A percentile compares a stretch with the other conserved stretches of the same genome.
phyloP scores from a whole-genome alignment of 2,113 vertebrate species.

The Physeter macrocephalus region DNA sequence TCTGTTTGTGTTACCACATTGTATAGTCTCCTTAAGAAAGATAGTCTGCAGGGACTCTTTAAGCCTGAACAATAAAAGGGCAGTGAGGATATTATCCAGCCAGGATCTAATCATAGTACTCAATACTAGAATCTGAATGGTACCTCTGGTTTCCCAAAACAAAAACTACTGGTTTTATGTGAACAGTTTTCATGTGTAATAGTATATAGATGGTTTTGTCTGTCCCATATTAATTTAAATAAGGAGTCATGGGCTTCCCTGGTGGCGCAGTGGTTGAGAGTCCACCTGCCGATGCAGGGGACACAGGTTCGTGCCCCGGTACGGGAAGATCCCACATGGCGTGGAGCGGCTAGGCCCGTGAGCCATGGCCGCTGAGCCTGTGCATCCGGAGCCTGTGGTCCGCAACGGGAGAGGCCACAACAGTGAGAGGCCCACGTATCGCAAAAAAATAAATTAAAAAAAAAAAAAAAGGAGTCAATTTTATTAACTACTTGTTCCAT shows the following conservation, averaged over 20 bases:
- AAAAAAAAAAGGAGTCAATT: constrained; percentile 17
- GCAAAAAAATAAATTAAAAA: too few relatives aligned
- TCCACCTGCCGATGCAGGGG: too few relatives aligned
- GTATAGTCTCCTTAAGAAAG: not conserved
- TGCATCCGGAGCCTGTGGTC: too few relatives aligned
- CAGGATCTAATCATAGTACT: constrained; percentile 14
- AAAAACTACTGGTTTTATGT: constrained; percentile 50
- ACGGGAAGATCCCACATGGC: too few relatives aligned
- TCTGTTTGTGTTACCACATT: not conserved
- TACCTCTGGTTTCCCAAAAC: constrained; percentile 55
- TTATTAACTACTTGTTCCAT: constrained; percentile 33
- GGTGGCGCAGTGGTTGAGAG: too few relatives aligned
- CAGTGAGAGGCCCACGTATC: too few relatives aligned
- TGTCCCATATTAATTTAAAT: constrained; percentile 58
- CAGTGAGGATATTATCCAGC: constrained; percentile 30
- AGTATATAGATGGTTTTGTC: constrained; percentile 44
- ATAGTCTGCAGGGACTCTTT: not conserved
- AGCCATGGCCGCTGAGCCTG: too few relatives aligned
- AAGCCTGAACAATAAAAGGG: constrained; percentile 27
- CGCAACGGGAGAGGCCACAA: too few relatives aligned
- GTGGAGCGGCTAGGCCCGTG: too few relatives aligned
- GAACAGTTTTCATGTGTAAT: constrained; percentile 33
- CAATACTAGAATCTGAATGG: constrained; percentile 30
- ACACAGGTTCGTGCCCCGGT: too few relatives aligned
- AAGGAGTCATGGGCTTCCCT: too few relatives aligned